phyloP scores from a whole-genome alignment of 2,888 invertebrate species.

The Hydroisotoma schaefferi region DNA sequence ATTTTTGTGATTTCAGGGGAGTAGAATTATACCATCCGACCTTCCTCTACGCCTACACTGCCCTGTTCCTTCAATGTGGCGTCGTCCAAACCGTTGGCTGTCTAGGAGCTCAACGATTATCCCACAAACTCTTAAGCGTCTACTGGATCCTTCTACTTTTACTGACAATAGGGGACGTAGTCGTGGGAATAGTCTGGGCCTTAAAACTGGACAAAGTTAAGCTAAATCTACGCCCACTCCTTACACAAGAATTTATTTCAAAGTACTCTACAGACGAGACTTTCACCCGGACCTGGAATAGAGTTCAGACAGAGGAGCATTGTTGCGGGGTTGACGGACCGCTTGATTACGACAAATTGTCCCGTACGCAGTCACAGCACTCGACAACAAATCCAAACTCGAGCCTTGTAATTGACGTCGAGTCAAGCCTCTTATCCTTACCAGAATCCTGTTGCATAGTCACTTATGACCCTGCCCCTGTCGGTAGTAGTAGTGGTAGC shows the following conservation, averaged over 20 bases:
- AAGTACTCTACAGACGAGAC: conserved; percentile 70
- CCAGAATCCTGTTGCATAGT: conserved; percentile 45
- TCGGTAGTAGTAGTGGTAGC: conserved; percentile 36
- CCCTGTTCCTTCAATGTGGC: conserved; percentile 69
- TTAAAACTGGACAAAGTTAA: conserved; percentile 69
- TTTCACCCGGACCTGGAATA: conserved; percentile 57
- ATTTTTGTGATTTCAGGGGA: conserved; percentile 35
- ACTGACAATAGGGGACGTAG: conserved; percentile 75
- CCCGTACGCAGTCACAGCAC: conserved; percentile 14
- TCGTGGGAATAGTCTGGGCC: conserved; percentile 80
- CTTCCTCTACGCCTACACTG: conserved; percentile 79
- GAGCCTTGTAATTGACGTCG: conserved; percentile 26
- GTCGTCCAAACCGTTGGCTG: conserved; percentile 70
- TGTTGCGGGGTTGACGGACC: conserved; percentile 76
- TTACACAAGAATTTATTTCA: conserved; percentile 61
- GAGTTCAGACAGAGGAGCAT: conserved; percentile 34
- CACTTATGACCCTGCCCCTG: conserved; percentile 35
- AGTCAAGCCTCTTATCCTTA: conserved; percentile 26
- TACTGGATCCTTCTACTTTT: conserved; percentile 78
- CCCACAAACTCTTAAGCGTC: conserved; percentile 74
- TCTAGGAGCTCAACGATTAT: conserved; percentile 73
- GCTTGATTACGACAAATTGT: conserved; percentile 49
- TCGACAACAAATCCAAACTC: conserved; percentile 12
- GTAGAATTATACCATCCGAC: conserved; percentile 68
- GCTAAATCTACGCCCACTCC: conserved; percentile 66